Base-by-base conservation (phyloP, 2,113 vertebrate genomes). In the Pangasianodon hypophthalmus region DNA sequence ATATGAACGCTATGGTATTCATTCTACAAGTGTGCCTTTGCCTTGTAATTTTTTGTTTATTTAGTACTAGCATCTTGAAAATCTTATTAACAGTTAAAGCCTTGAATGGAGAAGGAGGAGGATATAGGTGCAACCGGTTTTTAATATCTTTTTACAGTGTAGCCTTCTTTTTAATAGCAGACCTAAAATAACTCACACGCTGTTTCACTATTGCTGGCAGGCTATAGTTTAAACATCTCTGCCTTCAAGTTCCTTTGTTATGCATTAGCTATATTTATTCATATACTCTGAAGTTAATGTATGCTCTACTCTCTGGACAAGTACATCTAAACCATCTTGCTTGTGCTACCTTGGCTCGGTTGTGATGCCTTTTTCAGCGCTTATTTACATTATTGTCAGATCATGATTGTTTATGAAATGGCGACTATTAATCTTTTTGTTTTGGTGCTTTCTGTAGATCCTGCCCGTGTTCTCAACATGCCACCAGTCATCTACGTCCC, bases 381-480 rank as follows among this genome's bases (percentile, higher is more conserved):
- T 50, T 79, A 26, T 73, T 73, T 41, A 41, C 14, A 19, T 73
- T 6, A 77, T 44, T 21, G 5, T 16, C 1, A 18, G 14, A 9
- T 50, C 4, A 52, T 81, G 0, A 81, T n/a, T 81, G 77, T 50
- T 80, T 50, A 16, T 54, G 1, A 50, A 50, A 50, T 29, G 24
- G 2, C 0, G 5, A 52, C 77, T 82, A 21, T 82, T 82, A 19
- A 32, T 5, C 37, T 10, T 41, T 37, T 56, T 56, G 18, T 88
- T 67, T 56, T 29, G 52, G 19, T 67, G 24, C 13, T 73, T 48
- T 89, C 69, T 41, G 3, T 93, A 99, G 98, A 99, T 93, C 98
- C 98, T 87, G 98, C 98, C 94, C 97, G 98, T 0, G 98, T 99
- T 95, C 96, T 99, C 93, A 99, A 98, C 95, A 99, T 99, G 98